phyloP scores from a whole-genome alignment of 2,888 invertebrate genomes.

The Cinara cedri region DNA sequence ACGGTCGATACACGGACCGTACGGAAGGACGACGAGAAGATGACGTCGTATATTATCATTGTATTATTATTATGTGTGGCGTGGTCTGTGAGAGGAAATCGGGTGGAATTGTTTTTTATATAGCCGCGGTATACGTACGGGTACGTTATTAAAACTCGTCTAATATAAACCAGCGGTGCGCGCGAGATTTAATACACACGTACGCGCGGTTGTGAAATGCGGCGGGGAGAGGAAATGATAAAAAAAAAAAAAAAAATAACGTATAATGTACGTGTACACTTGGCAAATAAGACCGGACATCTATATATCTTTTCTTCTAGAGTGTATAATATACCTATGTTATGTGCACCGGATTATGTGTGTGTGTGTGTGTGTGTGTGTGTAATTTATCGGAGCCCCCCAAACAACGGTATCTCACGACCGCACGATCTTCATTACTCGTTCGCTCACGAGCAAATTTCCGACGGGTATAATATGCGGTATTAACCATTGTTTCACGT shows the following conservation, averaged over 20 bases:
- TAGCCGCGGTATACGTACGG: no score
- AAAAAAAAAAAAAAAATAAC: not conserved
- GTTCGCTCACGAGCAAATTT: conserved; percentile 56
- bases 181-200: no score
- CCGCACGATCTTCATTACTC: conserved; percentile 53
- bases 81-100: conserved; percentile 2
- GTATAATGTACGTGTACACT: not conserved
- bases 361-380: not conserved
- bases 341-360: conserved; percentile 27
- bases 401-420: conserved; percentile 55
- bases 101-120: not conserved
- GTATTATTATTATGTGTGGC: not conserved
- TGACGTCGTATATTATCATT: not conserved
- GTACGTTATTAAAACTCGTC: no score
- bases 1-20: no score
- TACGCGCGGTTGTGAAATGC: not conserved
- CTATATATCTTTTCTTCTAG: conserved; percentile 15
- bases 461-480: conserved; percentile 49
- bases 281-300: conserved; percentile 55
- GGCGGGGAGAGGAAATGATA: conserved; percentile 14
- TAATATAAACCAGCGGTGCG: no score
- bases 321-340: not conserved
- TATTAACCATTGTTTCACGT: conserved; percentile 54
- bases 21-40: not conserved
- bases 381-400: conserved; percentile 55